Base-by-base conservation (phyloP, 2,113 vertebrate species). In the Colossoma macropomum region DNA sequence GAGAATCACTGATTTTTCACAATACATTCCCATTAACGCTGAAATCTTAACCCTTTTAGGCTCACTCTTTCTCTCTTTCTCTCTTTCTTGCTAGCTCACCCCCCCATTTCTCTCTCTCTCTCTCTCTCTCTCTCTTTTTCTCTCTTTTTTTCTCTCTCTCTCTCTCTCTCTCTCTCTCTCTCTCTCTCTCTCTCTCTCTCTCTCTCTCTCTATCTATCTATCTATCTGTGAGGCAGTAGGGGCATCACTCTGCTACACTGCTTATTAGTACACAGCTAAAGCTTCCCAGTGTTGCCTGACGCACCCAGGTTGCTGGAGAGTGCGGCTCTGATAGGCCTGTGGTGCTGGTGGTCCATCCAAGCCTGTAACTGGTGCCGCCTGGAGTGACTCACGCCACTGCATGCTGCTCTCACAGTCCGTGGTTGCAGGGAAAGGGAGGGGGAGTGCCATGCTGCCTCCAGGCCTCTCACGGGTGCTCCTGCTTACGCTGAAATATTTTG, bases 1-100 rank as follows among this genome's bases (percentile, higher is more conserved):
- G 89, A 92, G 86, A 90, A 88, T 85, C 71, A 74, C 82, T 52
- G 74, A 84, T 8, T 28, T 83, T 83, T 80, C 38, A 72, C 78
- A 59, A 41, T 60, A 75, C 84, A 81, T 86, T 88, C 77, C 81
- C 70, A 38, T 71, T 4, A 38, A 60, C 17, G 21, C 59, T 75
- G 13, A 79, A 79, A 80, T 78, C 62, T 60, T 90, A 91, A 88
- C 92, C 90, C 90, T 89, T 90, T 86, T 87, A 87, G 48, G 32
- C 78, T 83, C 77, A 81, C 84, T 86, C 88, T 87, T 83, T 74
- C 75, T 41, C 56, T 56, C 76, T 86, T 32, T 87, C 87, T 83
- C 79, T 23, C 86, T 86, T 86, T 45, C 38, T 83, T 81, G 87
- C 80, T 81, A 79, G 74, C 80, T 65, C 0, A 19, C 63, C 5